Conservation (phyloP, 1,140 invertebrate species). For the Drosophila pachea region DNA sequence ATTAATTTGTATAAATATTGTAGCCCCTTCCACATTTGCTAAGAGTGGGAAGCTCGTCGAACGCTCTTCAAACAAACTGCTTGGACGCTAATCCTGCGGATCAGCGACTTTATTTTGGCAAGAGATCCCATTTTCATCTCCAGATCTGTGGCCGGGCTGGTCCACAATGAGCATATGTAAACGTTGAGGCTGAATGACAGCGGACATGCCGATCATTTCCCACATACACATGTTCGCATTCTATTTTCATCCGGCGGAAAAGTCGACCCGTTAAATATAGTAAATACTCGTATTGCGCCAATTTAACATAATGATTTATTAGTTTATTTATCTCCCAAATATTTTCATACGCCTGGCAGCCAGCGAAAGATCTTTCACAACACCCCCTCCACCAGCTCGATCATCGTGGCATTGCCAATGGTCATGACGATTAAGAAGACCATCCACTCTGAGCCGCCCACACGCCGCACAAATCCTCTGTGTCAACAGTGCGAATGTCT, state of each 20-base stretch:
- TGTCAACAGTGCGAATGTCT: conserved; percentile 61
- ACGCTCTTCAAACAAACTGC: conserved; percentile 14
- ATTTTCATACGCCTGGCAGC: conserved; percentile 53
- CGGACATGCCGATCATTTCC: conserved; percentile 66
- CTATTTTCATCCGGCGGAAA: conserved; percentile 61
- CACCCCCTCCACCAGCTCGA: conserved; percentile 16
- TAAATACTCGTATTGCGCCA: conserved; percentile 59
- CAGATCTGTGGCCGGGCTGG: neutral
- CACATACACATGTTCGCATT: conserved; percentile 69
- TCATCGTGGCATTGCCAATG: neutral
- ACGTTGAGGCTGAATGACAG: conserved; percentile 58
- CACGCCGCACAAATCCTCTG: conserved; percentile 54
- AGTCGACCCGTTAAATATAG: conserved; percentile 52
- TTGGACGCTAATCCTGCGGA: conserved; percentile 28
- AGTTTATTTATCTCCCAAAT: conserved; percentile 71
- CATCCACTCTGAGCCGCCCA: conserved; percentile 39
- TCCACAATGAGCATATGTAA: conserved; percentile 51
- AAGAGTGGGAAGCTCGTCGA: neutral
- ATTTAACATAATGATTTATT: conserved; percentile 77
- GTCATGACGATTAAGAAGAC: conserved; percentile 8
- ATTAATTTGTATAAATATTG: too few species aligned
- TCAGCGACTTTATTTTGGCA: conserved; percentile 29
- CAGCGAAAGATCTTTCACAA: conserved; percentile 64
- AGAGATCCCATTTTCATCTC: conserved; percentile 13
- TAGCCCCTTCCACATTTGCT: too few species aligned